phyloP scores from a whole-genome alignment of 2,113 vertebrate species.

The Semicossyphus pulcher region DNA sequence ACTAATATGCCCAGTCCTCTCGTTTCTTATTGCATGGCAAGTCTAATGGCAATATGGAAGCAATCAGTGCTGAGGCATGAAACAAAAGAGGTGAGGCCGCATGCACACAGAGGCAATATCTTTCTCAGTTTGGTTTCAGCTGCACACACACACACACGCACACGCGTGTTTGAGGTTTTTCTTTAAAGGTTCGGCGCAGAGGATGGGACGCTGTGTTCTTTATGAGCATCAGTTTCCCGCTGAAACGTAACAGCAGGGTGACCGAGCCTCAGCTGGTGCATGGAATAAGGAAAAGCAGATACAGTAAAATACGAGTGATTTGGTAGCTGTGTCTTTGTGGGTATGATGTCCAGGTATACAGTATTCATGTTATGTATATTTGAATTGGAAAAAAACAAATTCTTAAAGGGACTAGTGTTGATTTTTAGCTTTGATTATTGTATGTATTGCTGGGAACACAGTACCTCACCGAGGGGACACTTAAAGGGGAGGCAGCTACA shows the following conservation, averaged over 20 bases:
- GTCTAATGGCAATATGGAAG: conserved; percentile 65
- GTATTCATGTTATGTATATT: background rate
- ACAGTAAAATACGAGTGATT: background rate
- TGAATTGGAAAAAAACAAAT: no score
- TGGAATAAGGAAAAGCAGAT: conserved; percentile 7
- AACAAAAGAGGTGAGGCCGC: conserved; percentile 32
- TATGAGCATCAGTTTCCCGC: conserved; percentile 40
- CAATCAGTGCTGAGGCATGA: conserved; percentile 60
- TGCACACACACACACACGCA: conserved; percentile 20
- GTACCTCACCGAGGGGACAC: no score
- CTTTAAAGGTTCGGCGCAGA: conserved; percentile 19
- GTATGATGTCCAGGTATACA: background rate
- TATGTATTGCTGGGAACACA: no score
- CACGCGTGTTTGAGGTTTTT: background rate
- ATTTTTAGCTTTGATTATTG: no score
- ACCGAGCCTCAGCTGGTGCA: conserved; percentile 10
- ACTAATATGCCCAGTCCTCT: conserved; percentile 50
- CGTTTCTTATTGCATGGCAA: conserved; percentile 51
- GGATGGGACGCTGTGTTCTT: conserved; percentile 24
- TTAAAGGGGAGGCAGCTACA: no score
- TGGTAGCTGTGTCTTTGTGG: no score
- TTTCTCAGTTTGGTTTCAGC: conserved; percentile 17
- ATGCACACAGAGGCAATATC: conserved; percentile 28
- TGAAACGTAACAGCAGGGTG: conserved; percentile 24
- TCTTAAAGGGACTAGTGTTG: no score